phyloP scores from a whole-genome alignment of 2,888 invertebrate genomes.

The Willowsia nigromaculata region DNA sequence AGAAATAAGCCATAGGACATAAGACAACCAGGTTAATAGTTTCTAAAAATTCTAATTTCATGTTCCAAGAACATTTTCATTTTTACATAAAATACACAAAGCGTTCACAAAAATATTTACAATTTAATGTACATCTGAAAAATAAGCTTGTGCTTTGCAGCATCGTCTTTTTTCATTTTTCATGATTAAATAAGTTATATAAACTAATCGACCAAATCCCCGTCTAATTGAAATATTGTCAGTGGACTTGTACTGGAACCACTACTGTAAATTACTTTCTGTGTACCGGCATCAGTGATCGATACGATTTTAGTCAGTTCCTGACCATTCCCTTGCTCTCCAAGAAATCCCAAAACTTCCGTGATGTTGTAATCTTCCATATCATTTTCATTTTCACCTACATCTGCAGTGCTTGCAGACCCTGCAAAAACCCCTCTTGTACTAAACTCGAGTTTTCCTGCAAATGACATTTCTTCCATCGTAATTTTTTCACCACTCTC shows the following conservation, averaged over 20 bases:
- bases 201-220: too few species aligned
- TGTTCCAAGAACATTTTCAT: too few species aligned
- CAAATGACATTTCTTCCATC: background rate
- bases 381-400: constrained; percentile 22
- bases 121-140: too few species aligned
- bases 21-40: too few species aligned
- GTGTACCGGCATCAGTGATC: constrained; percentile 42
- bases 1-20: too few species aligned
- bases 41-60: too few species aligned
- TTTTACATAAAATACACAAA: too few species aligned
- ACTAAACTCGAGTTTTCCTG: background rate
- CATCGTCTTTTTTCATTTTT: background rate
- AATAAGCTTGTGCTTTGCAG: too few species aligned
- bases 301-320: constrained; percentile 52
- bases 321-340: background rate
- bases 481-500: background rate
- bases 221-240: constrained; percentile 3
- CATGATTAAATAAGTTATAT: too few species aligned
- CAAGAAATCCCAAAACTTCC: constrained; percentile 28
- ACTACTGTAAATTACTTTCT: background rate
- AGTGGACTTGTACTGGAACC: background rate
- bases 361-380: constrained; percentile 9
- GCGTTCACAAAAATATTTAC: too few species aligned
- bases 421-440: too few species aligned
- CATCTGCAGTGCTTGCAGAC: background rate